Percentiles rank a stretch among this genome's conserved stretches.
These are phyloP conservation scores for Dichetophora obliterata DNA, from an alignment of 2,888 invertebrate species.

Conservation along the genomic window DNA sequence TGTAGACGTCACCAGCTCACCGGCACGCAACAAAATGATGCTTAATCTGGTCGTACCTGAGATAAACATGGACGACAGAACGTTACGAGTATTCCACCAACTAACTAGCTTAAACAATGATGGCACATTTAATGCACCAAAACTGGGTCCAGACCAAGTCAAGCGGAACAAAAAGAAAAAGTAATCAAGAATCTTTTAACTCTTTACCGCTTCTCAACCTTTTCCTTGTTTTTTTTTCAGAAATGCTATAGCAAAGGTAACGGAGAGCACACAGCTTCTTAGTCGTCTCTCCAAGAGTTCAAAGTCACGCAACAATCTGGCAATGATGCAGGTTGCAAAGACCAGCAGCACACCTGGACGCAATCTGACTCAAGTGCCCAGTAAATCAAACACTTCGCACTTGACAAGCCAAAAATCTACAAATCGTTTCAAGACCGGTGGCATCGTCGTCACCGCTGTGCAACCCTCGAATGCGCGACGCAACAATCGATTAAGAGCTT, in stretches of 20 bases:
- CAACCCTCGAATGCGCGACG: conserved; percentile 35
- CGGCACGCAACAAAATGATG: conserved; percentile 25
- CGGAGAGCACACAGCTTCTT: conserved; percentile 61
- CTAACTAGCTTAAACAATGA: conserved; percentile 25
- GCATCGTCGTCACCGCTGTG: conserved; percentile 74
- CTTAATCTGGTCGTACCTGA: conserved; percentile 39
- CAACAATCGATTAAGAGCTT: neutral
- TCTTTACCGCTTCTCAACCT: too few species aligned
- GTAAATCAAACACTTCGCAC: conserved; percentile 25
- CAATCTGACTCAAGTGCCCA: conserved; percentile 36
- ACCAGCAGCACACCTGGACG: conserved; percentile 27
- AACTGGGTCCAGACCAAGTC: conserved; percentile 30
- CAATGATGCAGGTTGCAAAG: conserved; percentile 22
- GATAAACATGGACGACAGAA: conserved; percentile 49
- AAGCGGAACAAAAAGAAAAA: conserved; percentile 41
- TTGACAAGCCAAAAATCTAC: conserved; percentile 38
- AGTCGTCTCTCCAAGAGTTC: conserved; percentile 50
- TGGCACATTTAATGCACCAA: conserved; percentile 1
- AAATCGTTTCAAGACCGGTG: conserved; percentile 73
- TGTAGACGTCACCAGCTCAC: conserved; percentile 9
- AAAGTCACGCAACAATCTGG: conserved; percentile 7
- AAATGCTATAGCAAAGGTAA: conserved; percentile 58
- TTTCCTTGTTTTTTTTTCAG: too few species aligned
- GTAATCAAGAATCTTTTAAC: too few species aligned
- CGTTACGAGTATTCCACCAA: conserved; percentile 47